phyloP scores from a whole-genome alignment of 2,113 vertebrate genomes.

The Neotoma lepida region DNA sequence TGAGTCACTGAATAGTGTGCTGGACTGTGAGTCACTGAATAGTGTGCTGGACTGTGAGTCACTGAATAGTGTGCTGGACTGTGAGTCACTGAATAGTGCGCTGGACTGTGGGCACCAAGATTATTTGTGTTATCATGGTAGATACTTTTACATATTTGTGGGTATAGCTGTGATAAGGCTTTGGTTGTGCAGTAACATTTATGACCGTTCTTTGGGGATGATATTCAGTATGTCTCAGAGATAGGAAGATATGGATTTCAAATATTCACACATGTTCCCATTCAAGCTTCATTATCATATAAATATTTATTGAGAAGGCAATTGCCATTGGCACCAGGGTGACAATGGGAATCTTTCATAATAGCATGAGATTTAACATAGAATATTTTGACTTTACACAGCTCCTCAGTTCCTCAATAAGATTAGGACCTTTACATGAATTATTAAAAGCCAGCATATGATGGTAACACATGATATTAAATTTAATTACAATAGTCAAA shows the following conservation, averaged over 20 bases:
- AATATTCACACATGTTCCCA: not conserved
- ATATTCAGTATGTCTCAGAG: not conserved
- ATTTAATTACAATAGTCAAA: slow-evolving; percentile 15
- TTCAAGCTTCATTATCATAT: slow-evolving; percentile 29
- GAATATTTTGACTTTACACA: not conserved
- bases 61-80: no score
- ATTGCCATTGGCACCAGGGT: not conserved
- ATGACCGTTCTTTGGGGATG: not conserved
- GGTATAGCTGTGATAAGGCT: not conserved
- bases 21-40: no score
- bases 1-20: no score
- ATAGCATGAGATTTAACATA: not conserved
- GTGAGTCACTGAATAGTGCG: no score
- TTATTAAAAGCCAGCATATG: slow-evolving; percentile 1
- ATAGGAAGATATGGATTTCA: not conserved
- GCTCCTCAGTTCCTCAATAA: not conserved
- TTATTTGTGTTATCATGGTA: not conserved
- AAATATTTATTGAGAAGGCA: slow-evolving; percentile 20
- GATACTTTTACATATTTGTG: not conserved
- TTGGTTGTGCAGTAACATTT: not conserved
- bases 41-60: no score
- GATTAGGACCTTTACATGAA: not conserved
- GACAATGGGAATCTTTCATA: not conserved
- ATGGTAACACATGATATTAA: not conserved
- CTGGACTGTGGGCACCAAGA: not conserved